Evolutionary conservation across 2,888 invertebrate species (phyloP), one percentile per base, ranked within the genome.

Genomic region (Drosophila greeni): DNA sequence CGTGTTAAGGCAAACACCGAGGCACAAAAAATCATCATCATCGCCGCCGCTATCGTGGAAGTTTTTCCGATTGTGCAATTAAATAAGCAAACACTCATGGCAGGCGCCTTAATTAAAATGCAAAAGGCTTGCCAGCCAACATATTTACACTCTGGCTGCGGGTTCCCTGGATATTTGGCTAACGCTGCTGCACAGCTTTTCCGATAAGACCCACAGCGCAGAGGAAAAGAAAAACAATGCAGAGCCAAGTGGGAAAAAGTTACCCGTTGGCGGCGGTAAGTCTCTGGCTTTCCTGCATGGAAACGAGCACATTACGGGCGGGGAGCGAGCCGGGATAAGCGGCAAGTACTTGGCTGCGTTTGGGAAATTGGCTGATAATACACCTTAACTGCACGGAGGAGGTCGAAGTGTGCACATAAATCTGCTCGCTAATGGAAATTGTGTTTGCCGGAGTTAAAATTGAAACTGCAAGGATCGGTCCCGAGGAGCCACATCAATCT

Each of bases 41-140:
- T 26, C 43, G 4, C 2, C 45, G 12, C 14, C 45, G 14, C 20
- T 31, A 47, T 47, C 75, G 68, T 60, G 66, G 40, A 69, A 66
- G 66, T 72, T 78, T 81, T 82, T 69, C 61, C 79, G 84, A 79
- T 81, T 79, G 82, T 79, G 82, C 84, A 79, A 79, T 83, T 79
- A 79, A 79, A 79, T 81, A 83, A 74, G 79, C 72, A 83, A 79
- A 79, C 70, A 75, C 66, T 65, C 62, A 53, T 52, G 69, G 66
- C 59, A 57, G 53, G 67, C 70, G 68, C 79, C 74, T 75, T 79
- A 81, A 83, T 83, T 79, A 79, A 83, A 84, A 74, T 72, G 56
- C 61, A 69, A 78, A 72, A 66, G 65, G 67, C 72, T 69, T 48
- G 42, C 54, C 54, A 61, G 65, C 58, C 69, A 66, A 66, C 56